Evolutionary conservation across 2,797 vertebrate species (phyloP).

Genomic region (Xyrichtys novacula): DNA sequence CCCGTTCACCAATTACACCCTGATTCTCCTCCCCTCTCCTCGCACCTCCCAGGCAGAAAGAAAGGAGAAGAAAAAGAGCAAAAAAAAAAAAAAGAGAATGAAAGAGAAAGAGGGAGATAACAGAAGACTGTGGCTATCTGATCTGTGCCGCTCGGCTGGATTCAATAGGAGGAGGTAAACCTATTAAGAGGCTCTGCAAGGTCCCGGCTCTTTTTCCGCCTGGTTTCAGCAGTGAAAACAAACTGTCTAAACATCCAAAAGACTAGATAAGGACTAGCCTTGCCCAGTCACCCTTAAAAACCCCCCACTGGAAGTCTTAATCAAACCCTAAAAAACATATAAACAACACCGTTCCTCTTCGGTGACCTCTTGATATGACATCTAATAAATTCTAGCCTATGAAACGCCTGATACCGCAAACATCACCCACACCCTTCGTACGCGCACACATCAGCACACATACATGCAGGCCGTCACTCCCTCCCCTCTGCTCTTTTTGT

Average conservation of each 20-base stretch:
- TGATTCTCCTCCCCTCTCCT: constrained; percentile 68
- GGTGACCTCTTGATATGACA: constrained; percentile 22
- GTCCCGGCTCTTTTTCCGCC: constrained; percentile 57
- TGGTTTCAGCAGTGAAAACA: constrained; percentile 94
- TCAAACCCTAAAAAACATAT: constrained; percentile 9
- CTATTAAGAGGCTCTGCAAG: constrained; percentile 86
- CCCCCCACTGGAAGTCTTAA: constrained; percentile 5
- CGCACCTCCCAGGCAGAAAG: constrained; percentile 63
- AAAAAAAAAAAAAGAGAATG: constrained; percentile 45
- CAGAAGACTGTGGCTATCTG: constrained; percentile 91
- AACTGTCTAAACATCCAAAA: constrained; percentile 96
- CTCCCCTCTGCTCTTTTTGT: constrained; percentile 74
- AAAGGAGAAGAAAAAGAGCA: constrained; percentile 68
- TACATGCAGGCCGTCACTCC: constrained; percentile 48
- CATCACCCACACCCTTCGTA: constrained; percentile 25
- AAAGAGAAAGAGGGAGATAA: constrained; percentile 64
- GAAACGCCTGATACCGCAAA: constrained; percentile 41
- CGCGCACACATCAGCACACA: constrained; percentile 32
- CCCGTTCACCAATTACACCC: constrained; percentile 97
- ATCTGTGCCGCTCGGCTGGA: constrained; percentile 91
- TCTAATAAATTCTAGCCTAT: constrained; percentile 33
- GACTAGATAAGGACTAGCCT: constrained; percentile 91
- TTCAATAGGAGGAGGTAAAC: constrained; percentile 95
- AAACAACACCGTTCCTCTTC: constrained; percentile 2
- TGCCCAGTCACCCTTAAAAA: constrained; percentile 24